Evolutionary conservation across 2,888 invertebrate species (phyloP).

Genomic region (Hesperia comma): DNA sequence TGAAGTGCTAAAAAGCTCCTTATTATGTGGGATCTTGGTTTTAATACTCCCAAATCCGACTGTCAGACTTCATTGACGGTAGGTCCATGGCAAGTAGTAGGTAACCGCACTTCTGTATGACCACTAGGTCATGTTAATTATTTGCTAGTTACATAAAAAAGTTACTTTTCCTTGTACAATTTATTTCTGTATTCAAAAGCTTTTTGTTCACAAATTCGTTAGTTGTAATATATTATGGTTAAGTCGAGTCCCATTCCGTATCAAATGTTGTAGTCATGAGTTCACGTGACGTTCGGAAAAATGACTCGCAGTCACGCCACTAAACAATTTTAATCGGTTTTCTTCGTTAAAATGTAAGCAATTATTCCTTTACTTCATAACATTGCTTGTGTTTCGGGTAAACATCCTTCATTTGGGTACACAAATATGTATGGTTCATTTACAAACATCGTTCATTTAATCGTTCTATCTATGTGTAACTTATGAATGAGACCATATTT

Average conservation of each 20-base stretch:
- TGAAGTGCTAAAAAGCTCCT: no score
- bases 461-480: no score
- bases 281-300: conserved; percentile 39
- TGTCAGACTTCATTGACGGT: no score
- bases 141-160: not conserved
- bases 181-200: conserved; percentile 1
- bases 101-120: no score
- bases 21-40: no score
- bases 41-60: no score
- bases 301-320: conserved; percentile 45
- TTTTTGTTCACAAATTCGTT: conserved; percentile 7
- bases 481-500: no score
- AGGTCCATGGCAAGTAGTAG: no score
- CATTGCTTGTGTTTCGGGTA: not conserved
- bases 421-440: not conserved
- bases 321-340: conserved; percentile 48
- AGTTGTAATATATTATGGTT: conserved; percentile 19
- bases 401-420: not conserved
- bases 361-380: conserved; percentile 26
- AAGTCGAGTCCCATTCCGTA: conserved; percentile 30
- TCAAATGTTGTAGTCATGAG: conserved; percentile 22
- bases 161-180: not conserved
- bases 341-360: conserved; percentile 38
- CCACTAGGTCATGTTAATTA: no score
- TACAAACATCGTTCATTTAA: no score